Evolutionary conservation across 1,140 invertebrate species (phyloP).

Genomic region (Bombus sylvicola): DNA sequence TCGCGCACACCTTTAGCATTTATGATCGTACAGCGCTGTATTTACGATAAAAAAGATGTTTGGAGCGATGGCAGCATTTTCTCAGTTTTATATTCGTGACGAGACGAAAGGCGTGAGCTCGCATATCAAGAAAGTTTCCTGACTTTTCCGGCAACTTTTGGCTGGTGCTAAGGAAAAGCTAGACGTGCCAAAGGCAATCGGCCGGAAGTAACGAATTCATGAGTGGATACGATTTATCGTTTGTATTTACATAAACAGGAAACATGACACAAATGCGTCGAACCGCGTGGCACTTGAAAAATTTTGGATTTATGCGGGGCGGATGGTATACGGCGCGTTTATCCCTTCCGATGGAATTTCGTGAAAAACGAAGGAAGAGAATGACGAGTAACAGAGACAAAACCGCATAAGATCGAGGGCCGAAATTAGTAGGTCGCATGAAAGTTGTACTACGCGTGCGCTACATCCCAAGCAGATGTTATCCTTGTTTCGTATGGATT

Average conservation of each 20-base stretch:
- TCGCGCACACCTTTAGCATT: background rate
- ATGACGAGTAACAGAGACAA: background rate
- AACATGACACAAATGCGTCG: conserved; percentile 70
- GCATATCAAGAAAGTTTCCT: background rate
- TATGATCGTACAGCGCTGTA: background rate
- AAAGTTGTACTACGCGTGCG: background rate
- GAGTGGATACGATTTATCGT: conserved; percentile 79
- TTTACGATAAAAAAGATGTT: background rate
- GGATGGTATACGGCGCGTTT: no score
- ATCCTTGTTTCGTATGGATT: conserved; percentile 41
- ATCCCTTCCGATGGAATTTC: background rate
- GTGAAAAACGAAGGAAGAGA: background rate
- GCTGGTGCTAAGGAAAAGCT: background rate
- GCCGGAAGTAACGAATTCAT: conserved; percentile 80
- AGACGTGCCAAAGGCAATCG: conserved; percentile 58
- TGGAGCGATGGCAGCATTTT: background rate
- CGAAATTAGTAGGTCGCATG: conserved; percentile 26
- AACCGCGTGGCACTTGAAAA: conserved; percentile 56
- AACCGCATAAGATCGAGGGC: background rate
- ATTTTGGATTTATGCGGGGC: conserved; percentile 6
- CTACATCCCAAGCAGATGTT: background rate
- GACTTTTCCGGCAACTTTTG: conserved; percentile 3
- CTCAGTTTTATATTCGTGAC: conserved; percentile 3
- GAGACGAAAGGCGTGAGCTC: background rate
- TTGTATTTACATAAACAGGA: conserved; percentile 78